These are phyloP conservation scores for Chelonia mydas DNA, from an alignment of 2,797 vertebrate species.

Conservation along the genomic window DNA sequence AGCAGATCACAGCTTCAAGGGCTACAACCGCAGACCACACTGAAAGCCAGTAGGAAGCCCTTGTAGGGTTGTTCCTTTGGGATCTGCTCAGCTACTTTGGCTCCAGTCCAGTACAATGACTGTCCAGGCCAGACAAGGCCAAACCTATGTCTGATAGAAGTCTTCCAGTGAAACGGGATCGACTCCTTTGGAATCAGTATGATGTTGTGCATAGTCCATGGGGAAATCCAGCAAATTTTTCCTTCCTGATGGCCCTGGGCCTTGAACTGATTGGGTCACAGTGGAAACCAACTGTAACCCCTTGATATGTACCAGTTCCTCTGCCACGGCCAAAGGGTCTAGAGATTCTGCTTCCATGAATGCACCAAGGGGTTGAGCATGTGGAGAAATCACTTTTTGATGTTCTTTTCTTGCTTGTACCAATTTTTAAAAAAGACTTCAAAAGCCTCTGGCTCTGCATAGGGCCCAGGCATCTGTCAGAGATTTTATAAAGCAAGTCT, in stretches of 20 bases:
- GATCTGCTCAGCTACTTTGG: neutral
- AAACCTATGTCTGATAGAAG: neutral
- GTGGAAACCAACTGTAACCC: neutral
- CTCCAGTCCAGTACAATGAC: neutral
- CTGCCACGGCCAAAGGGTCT: accelerated
- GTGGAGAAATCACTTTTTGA: neutral
- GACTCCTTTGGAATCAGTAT: neutral
- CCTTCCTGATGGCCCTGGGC: accelerated
- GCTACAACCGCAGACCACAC: neutral
- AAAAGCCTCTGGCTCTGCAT: conserved; percentile 3
- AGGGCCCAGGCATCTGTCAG: conserved; percentile 27
- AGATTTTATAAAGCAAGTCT: conserved; percentile 24
- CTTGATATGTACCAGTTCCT: neutral
- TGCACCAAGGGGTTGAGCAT: neutral
- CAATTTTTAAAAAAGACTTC: accelerated
- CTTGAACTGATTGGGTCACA: neutral
- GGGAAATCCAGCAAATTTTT: neutral
- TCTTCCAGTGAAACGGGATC: neutral
- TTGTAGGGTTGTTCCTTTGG: neutral
- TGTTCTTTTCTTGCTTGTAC: accelerated
- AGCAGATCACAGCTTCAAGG: neutral
- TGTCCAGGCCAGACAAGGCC: neutral
- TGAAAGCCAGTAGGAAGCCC: neutral
- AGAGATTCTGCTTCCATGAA: neutral
- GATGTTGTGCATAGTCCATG: neutral